Evolutionary conservation across 2,888 invertebrate genomes (phyloP).

Genomic region (Lepidonotus clava): DNA sequence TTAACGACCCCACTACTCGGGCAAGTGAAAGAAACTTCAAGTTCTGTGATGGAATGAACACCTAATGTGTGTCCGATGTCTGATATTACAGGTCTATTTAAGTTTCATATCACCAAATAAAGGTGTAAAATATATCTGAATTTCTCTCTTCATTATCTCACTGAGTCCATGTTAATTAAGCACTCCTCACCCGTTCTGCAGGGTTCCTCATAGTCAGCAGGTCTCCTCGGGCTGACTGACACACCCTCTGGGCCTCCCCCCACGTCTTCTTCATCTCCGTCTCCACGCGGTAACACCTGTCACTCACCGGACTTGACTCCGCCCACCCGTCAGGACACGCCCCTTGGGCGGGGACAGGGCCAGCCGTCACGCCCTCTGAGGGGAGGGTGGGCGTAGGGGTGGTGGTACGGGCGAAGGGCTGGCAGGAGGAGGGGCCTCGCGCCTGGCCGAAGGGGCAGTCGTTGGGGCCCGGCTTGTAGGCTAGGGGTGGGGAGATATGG

Average conservation of each 20-base stretch:
- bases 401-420: not conserved
- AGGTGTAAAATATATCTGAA: too few relatives aligned
- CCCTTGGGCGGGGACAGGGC: not conserved
- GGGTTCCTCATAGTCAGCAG: not conserved
- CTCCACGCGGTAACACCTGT: slow-evolving; percentile 30
- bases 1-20: too few relatives aligned
- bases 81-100: too few relatives aligned
- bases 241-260: slow-evolving; percentile 1
- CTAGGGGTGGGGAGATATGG: too few relatives aligned
- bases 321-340: slow-evolving; percentile 21
- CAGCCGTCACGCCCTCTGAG: not conserved
- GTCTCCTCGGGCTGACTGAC: slow-evolving; percentile 21
- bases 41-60: too few relatives aligned
- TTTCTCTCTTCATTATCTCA: too few relatives aligned
- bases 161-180: too few relatives aligned
- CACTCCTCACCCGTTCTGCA: not conserved
- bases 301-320: not conserved
- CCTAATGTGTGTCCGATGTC: too few relatives aligned
- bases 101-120: too few relatives aligned
- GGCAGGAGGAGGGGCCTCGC: not conserved
- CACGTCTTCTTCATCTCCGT: not conserved
- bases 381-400: not conserved
- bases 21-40: too few relatives aligned
- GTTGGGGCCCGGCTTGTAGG: not conserved
- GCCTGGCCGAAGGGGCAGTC: not conserved